Conservation (phyloP, 2,113 vertebrate species). For the Glareola pratincola region DNA sequence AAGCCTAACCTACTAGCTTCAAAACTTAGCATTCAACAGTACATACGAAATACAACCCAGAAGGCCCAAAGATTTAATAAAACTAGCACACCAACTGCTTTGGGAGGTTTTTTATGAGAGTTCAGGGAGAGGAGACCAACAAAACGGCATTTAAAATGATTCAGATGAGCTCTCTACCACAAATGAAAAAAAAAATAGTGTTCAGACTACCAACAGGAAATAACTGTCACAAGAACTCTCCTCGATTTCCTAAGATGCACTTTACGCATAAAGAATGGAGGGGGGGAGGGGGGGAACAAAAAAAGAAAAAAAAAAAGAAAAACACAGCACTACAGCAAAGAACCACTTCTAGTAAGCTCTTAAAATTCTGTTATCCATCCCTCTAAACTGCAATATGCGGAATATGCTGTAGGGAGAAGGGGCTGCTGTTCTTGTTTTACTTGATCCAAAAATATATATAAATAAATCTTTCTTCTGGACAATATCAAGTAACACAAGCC, state of each 20-base stretch:
- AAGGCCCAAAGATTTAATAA: conserved; percentile 5
- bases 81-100: background rate
- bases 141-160: background rate
- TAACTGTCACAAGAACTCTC: background rate
- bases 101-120: background rate
- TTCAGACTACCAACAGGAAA: background rate
- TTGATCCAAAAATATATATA: background rate
- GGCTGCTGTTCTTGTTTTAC: background rate
- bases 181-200: background rate
- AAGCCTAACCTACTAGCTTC: background rate
- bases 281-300: background rate
- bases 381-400: background rate
- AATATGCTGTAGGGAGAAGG: background rate
- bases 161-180: background rate
- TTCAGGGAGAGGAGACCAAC: background rate
- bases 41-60: background rate
- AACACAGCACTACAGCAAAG: background rate
- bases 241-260: background rate
- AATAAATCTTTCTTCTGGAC: background rate
- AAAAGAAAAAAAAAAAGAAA: background rate
- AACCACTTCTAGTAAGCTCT: background rate
- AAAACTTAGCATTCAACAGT: background rate
- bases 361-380: background rate
- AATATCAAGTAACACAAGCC: background rate
- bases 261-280: background rate